Evolutionary conservation across 2,888 invertebrate genomes (phyloP).

Genomic region (Nasonia oneida): DNA sequence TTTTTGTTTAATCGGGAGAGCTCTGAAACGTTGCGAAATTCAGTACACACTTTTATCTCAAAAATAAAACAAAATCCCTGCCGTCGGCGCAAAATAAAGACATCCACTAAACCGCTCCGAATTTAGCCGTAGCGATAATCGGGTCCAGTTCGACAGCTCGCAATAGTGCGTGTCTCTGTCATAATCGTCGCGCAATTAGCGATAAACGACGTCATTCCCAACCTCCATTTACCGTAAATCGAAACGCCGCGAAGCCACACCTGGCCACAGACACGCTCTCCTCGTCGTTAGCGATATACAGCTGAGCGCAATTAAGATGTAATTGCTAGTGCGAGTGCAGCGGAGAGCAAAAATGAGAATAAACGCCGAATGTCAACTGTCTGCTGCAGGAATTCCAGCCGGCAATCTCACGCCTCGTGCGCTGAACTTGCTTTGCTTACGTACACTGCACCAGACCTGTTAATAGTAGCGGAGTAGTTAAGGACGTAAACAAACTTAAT

Average conservation of each 20-base stretch:
- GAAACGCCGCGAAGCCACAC: background rate
- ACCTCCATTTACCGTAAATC: background rate
- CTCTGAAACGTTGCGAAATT: too few species aligned
- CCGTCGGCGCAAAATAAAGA: background rate
- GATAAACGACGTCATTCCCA: background rate
- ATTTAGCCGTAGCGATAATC: background rate
- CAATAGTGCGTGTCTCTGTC: slow-evolving; percentile 4
- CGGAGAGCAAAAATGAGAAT: background rate
- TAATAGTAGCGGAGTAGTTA: background rate
- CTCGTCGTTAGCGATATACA: background rate
- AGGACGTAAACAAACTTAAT: background rate
- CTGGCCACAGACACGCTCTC: background rate
- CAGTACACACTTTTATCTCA: too few species aligned
- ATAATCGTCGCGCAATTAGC: slow-evolving; percentile 19
- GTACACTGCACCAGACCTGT: background rate
- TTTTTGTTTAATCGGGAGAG: too few species aligned
- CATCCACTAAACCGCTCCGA: background rate
- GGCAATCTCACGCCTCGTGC: background rate
- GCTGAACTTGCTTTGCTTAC: background rate
- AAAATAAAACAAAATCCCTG: too few species aligned
- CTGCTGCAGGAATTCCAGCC: background rate
- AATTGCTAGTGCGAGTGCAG: background rate
- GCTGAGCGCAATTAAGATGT: slow-evolving; percentile 9
- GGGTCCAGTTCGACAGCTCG: background rate
- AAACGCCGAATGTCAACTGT: background rate